phyloP scores from a whole-genome alignment of 2,113 vertebrate genomes.

The Podarcis muralis region DNA sequence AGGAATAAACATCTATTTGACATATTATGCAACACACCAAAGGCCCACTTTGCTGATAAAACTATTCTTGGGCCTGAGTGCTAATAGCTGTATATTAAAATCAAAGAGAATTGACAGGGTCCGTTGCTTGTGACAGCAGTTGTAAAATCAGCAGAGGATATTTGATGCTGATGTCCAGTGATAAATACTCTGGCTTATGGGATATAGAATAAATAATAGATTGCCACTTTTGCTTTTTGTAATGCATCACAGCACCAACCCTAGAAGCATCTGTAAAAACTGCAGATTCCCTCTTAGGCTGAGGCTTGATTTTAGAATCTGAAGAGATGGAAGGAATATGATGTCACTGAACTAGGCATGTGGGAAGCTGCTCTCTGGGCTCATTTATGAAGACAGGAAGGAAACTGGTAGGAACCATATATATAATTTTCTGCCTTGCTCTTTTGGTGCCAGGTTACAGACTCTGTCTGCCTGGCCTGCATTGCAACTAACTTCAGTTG shows the following conservation, averaged over 20 bases:
- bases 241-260: background rate
- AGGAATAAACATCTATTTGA: background rate
- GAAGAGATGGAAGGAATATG: background rate
- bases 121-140: too few species aligned
- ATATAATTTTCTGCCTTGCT: background rate
- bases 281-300: background rate
- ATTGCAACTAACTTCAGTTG: background rate
- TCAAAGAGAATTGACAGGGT: background rate
- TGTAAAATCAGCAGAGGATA: background rate
- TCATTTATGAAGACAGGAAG: background rate
- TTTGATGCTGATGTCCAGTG: background rate
- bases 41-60: background rate
- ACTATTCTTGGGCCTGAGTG: background rate
- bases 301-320: background rate
- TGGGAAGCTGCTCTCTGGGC: background rate
- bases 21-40: background rate
- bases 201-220: background rate
- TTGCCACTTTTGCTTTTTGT: background rate
- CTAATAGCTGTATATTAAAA: background rate
- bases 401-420: background rate
- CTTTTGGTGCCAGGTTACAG: background rate
- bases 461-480: background rate
- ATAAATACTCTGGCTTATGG: background rate
- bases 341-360: background rate
- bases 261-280: background rate